A percentile compares a stretch with the other conserved stretches of the same genome.
These are phyloP conservation scores for Lepidochrysops patricia DNA, from an alignment of 2,888 invertebrate species.

Conservation along the genomic window DNA sequence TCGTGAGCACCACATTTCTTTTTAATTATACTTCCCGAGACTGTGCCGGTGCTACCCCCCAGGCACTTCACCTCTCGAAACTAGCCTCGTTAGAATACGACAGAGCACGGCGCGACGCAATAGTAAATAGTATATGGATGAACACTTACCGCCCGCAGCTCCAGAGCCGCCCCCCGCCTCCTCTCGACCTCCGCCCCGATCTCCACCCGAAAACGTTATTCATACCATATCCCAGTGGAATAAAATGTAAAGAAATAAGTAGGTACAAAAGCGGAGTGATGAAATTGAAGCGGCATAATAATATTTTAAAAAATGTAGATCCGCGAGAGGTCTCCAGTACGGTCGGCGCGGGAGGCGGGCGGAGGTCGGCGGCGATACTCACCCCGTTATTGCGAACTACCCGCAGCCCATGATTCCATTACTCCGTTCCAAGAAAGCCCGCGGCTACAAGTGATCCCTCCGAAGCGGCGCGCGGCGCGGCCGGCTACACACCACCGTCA, in stretches of 20 bases:
- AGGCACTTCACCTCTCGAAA: no score
- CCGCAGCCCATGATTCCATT: slow-evolving; percentile 47
- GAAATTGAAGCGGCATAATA: no score
- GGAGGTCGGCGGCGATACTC: slow-evolving; percentile 42
- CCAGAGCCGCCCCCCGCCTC: background rate
- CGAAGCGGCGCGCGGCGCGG: background rate
- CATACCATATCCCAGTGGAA: background rate
- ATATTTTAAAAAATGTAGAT: background rate
- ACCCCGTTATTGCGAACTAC: slow-evolving; percentile 47
- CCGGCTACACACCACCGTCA: slow-evolving; percentile 29
- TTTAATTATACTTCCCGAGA: background rate
- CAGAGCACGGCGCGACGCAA: slow-evolving; percentile 3
- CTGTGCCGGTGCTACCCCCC: no score
- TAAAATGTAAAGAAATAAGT: background rate
- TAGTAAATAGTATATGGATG: slow-evolving; percentile 55
- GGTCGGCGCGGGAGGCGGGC: slow-evolving; percentile 24
- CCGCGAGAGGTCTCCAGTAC: background rate
- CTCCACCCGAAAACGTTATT: background rate
- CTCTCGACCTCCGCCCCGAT: slow-evolving; percentile 34
- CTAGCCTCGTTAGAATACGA: background rate
- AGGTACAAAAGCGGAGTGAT: no score
- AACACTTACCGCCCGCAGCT: slow-evolving; percentile 66
- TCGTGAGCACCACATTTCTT: no score
- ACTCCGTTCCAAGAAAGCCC: slow-evolving; percentile 42
- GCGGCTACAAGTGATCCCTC: slow-evolving; percentile 56